Conservation (phyloP, 2,797 vertebrate species). For the Galaxias olidus region DNA sequence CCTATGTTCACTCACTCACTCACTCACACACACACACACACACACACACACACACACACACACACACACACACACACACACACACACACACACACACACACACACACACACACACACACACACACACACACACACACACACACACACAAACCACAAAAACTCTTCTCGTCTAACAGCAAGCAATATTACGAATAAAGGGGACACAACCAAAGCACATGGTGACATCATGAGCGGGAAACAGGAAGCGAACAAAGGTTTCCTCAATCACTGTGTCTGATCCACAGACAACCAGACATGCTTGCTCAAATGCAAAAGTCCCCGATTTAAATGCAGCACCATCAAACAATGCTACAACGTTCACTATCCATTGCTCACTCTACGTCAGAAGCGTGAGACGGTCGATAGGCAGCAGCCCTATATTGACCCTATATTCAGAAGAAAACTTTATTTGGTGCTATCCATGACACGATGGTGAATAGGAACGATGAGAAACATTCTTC, state of each 20-base stretch:
- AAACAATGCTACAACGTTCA: too few species aligned
- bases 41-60: not conserved
- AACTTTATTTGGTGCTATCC: too few species aligned
- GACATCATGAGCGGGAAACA: conserved; percentile 65
- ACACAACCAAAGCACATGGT: conserved; percentile 28
- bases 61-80: conserved; percentile 13
- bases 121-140: conserved; percentile 19
- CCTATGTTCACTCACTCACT: not conserved
- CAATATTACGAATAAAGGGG: conserved; percentile 11
- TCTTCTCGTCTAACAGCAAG: conserved; percentile 50
- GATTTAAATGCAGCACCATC: not conserved
- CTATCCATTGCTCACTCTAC: too few species aligned
- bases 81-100: conserved; percentile 13
- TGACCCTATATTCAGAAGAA: too few species aligned
- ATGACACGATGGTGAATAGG: too few species aligned
- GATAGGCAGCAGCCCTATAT: too few species aligned
- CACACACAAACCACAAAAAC: conserved; percentile 32
- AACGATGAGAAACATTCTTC: too few species aligned
- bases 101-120: not conserved
- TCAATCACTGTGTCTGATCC: conserved; percentile 56
- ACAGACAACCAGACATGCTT: conserved; percentile 23
- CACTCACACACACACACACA: not conserved
- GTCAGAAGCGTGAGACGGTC: too few species aligned
- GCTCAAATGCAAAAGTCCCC: not conserved
- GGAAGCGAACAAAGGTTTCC: conserved; percentile 66